These are phyloP conservation scores for Hirundichthys speculiger DNA, from an alignment of 2,113 vertebrate genomes.

Conservation along the genomic window DNA sequence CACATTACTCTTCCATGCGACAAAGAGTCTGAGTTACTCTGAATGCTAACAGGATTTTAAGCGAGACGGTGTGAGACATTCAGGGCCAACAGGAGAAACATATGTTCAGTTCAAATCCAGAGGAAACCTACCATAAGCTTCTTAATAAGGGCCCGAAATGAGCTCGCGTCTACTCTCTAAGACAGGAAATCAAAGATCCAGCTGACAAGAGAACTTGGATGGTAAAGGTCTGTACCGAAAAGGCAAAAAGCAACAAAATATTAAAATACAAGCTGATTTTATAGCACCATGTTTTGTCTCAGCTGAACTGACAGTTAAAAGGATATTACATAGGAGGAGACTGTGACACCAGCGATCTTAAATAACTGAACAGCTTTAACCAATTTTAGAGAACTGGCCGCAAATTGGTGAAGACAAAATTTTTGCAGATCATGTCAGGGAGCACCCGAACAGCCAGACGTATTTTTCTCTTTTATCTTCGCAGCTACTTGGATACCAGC, in stretches of 20 bases:
- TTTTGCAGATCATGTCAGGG: slow-evolving; percentile 23
- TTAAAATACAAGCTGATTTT: not conserved
- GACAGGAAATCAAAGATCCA: slow-evolving; percentile 36
- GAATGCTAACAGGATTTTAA: slow-evolving; percentile 59
- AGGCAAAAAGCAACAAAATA: not conserved
- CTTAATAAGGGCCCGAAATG: slow-evolving; percentile 39
- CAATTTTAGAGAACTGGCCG: slow-evolving; percentile 3
- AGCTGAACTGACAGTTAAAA: not conserved
- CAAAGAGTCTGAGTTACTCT: slow-evolving; percentile 16
- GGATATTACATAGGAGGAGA: slow-evolving; percentile 18
- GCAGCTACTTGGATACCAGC: slow-evolving; percentile 39
- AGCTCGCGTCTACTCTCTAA: slow-evolving; percentile 34
- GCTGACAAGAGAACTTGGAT: slow-evolving; percentile 17
- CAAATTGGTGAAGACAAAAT: slow-evolving; percentile 16
- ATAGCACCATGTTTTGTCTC: not conserved
- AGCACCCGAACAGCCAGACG: slow-evolving; percentile 25
- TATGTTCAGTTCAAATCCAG: slow-evolving; percentile 10
- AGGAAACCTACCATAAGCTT: slow-evolving; percentile 34
- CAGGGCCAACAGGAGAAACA: slow-evolving; percentile 19
- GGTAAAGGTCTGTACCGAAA: not conserved
- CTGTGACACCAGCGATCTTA: slow-evolving; percentile 15
- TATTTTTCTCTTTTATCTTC: slow-evolving; percentile 32
- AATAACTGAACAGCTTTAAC: slow-evolving; percentile 1
- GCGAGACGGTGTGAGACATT: slow-evolving; percentile 32
- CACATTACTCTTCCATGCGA: slow-evolving; percentile 27